Evolutionary conservation across 2,888 invertebrate genomes (phyloP), one percentile per base, ranked within the genome.

Genomic region (Torymus aiolomorphi): DNA sequence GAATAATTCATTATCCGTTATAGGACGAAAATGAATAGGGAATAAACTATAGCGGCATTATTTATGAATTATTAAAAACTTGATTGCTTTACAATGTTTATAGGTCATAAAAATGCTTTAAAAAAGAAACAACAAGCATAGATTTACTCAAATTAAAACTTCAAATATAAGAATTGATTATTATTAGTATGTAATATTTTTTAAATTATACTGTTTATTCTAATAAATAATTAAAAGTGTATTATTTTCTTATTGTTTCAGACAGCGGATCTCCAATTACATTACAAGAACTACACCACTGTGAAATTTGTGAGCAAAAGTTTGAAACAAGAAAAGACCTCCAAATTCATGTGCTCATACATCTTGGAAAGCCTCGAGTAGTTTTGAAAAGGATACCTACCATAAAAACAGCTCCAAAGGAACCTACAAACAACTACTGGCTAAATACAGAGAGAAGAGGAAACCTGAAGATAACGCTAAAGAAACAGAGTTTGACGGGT

Each of bases 381-480:
- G 84, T 90, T 11, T 79, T 90, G 8, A 89, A 87, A 59, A 85
- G 89, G 18, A 87, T 90, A 18, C 80, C 87, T 0, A 85, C 85
- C 57, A 54, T 86, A 16, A 89, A 89, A 75, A 65, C 79, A 0
- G n/a, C 83, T 0, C 89, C 86, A 77, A 86, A 84, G 59, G 83
- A 85, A 72, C 61, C 82, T 1, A 83, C 51, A 20, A 86, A 88
- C 20, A 86, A 86, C 0, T 89, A 89, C 76, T 87, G 88, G 84
- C 72, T 89, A n/a, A 86, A 86, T 51, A 86, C 86, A 4, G 88
- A 88, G n/a, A 83, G 84, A 20, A 87, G 84, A 66, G 89, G 90
- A 14, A 86, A 87, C 2, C 80, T 90, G 18, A 90, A 89, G 59
- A 82, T 90, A 56, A 90, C 88, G 0, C 82, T 90, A 13, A 90